Evolutionary conservation across 2,113 vertebrate genomes (phyloP).

Genomic region (Candoia aspera): DNA sequence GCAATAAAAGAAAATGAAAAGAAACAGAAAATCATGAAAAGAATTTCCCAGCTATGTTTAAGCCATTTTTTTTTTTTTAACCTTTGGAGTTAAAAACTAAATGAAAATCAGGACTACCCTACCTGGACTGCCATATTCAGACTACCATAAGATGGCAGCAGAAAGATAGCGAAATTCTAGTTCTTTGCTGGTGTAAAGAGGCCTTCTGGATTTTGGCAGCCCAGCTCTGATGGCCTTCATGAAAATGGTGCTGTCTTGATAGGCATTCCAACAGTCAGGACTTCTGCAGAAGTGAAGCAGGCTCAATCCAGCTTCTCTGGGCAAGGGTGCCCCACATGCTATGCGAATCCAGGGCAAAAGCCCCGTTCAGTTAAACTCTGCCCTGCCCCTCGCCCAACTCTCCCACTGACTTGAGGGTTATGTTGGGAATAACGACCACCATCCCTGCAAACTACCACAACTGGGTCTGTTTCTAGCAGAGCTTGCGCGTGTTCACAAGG

Average conservation of each 20-base stretch:
- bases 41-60: not conserved
- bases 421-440: not conserved
- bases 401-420: not conserved
- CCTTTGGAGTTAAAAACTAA: not conserved
- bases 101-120: not conserved
- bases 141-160: not conserved
- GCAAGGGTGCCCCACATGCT: constrained; percentile 22
- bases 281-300: not conserved
- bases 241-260: not conserved
- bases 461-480: not conserved
- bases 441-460: not conserved
- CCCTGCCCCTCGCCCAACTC: not conserved
- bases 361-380: not conserved
- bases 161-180: not conserved
- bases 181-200: not conserved
- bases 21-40: too few species aligned
- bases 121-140: not conserved
- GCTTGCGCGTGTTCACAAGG: not conserved
- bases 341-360: not conserved
- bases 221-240: not conserved
- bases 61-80: not conserved
- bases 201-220: not conserved
- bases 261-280: not conserved
- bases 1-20: constrained; percentile 19
- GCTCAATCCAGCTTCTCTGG: not conserved